phyloP scores from a whole-genome alignment of 2,888 invertebrate species.

The Bibio marci region DNA sequence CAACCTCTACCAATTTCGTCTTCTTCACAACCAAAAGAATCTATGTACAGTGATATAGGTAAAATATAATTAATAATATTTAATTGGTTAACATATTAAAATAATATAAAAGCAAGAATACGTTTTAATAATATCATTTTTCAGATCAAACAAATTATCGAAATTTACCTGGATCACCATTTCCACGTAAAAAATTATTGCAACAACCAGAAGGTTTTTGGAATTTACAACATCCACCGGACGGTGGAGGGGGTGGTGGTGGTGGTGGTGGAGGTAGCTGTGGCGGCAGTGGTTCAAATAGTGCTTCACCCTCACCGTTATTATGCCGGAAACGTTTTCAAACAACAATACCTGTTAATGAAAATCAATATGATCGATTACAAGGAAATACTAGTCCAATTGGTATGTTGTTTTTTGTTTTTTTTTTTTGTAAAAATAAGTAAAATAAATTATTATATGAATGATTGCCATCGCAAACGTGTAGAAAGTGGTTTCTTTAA shows the following conservation, averaged over 20 bases:
- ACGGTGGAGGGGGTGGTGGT: conserved; percentile 14
- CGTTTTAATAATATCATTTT: background rate
- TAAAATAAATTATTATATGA: no score
- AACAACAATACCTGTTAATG: conserved; percentile 13
- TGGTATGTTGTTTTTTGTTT: conserved; percentile 16
- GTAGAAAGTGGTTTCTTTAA: no score
- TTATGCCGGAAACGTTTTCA: conserved; percentile 17
- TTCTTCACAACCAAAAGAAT: conserved; percentile 27
- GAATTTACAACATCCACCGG: conserved; percentile 14
- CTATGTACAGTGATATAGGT: conserved; percentile 27
- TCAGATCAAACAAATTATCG: conserved; percentile 10
- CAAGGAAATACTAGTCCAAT: conserved; percentile 63
- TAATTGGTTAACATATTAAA: background rate
- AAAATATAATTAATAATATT: conserved; percentile 3
- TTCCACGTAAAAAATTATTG: conserved; percentile 24
- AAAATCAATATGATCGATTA: conserved; percentile 16
- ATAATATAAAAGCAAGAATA: background rate
- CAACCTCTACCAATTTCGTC: no score
- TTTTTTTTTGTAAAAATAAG: background rate
- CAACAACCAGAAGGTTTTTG: conserved; percentile 10
- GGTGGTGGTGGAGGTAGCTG: no score
- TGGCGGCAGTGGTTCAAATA: no score
- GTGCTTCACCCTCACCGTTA: conserved; percentile 12
- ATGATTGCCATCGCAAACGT: no score
- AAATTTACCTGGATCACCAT: conserved; percentile 27